Evolutionary conservation across 2,888 invertebrate species (phyloP).

Genomic region (Brachyptera putata): DNA sequence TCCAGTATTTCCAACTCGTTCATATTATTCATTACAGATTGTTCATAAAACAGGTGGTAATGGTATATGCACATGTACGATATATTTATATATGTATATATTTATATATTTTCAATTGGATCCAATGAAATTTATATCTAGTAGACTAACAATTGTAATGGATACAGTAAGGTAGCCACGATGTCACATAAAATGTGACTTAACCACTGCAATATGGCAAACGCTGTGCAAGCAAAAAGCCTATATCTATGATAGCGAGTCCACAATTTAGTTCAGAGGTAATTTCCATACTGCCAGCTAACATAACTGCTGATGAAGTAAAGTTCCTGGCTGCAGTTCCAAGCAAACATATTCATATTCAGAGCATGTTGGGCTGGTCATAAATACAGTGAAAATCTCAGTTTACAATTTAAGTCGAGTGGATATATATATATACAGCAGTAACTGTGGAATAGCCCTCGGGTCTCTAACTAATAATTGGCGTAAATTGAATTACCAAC

Average conservation of each 20-base stretch:
- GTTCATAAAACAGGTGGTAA: no score
- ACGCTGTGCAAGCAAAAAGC: conserved; percentile 10
- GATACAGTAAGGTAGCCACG: no score
- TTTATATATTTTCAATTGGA: no score
- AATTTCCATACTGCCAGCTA: conserved; percentile 25
- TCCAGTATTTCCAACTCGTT: no score
- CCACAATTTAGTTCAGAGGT: conserved; percentile 16
- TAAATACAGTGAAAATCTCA: conserved; percentile 24
- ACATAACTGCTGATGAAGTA: conserved; percentile 27
- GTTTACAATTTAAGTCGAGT: not conserved
- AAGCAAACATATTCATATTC: not conserved
- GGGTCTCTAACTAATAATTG: conserved; percentile 28
- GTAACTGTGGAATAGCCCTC: conserved; percentile 12
- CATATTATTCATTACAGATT: no score
- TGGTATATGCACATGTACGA: no score
- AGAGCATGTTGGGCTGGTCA: not conserved
- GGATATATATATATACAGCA: conserved; percentile 19
- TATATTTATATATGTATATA: no score
- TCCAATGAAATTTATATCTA: no score
- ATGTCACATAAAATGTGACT: no score
- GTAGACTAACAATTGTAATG: no score
- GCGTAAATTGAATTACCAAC: conserved; percentile 31
- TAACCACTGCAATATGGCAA: no score
- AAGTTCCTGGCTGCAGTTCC: conserved; percentile 2
- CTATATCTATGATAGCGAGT: not conserved